Conservation (phyloP, 1,140 invertebrate species). For the Aphis gossypii region DNA sequence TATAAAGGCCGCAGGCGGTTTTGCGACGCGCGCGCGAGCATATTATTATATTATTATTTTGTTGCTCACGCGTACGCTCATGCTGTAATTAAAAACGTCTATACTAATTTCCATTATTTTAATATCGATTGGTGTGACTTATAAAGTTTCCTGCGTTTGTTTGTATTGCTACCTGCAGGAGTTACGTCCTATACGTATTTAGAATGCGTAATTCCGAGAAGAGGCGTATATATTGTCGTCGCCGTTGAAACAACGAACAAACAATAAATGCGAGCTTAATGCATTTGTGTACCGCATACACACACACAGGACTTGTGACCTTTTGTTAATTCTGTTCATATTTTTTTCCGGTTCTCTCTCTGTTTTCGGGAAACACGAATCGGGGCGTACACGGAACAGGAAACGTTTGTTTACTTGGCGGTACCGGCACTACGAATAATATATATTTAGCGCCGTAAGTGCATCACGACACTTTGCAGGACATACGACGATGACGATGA, state of each 20-base stretch:
- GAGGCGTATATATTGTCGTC: background rate
- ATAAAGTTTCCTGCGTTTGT: background rate
- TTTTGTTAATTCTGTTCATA: conserved; percentile 35
- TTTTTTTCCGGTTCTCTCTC: background rate
- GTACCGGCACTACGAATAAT: background rate
- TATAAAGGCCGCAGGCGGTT: background rate
- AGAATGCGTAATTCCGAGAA: background rate
- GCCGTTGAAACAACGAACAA: background rate
- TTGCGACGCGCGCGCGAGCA: background rate
- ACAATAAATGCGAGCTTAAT: background rate
- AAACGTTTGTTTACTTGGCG: conserved; percentile 9
- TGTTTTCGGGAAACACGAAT: conserved; percentile 29
- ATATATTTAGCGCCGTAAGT: conserved; percentile 16
- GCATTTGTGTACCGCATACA: background rate
- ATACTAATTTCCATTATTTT: conserved; percentile 24
- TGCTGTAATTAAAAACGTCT: background rate
- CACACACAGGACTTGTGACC: background rate
- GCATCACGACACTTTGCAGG: conserved; percentile 44
- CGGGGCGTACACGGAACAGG: conserved; percentile 34
- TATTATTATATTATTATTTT: background rate
- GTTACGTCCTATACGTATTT: background rate
- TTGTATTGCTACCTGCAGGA: background rate
- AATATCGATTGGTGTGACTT: background rate
- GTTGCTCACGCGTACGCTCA: background rate
- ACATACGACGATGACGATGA: background rate